Evolutionary conservation across 1,140 invertebrate genomes (phyloP), one percentile per base, ranked within the genome.

Genomic region (Heliconius melpomene): DNA sequence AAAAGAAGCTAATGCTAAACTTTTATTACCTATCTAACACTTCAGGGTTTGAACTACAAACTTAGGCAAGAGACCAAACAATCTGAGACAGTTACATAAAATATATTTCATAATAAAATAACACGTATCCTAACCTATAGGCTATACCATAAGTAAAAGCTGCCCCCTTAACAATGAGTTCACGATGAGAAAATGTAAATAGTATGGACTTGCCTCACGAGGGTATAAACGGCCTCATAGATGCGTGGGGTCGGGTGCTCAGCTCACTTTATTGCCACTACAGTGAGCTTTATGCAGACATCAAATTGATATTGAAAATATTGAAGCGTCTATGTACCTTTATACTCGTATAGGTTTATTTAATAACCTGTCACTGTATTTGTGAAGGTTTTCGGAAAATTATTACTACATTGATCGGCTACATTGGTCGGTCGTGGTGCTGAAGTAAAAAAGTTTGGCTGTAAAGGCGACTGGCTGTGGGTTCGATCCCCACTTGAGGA

Each of bases 111-210:
- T 66, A 32, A 66, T 66, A 66, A 66, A 66, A 66, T 66, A 66
- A 29, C 16, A 20, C 18, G 1, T 52, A 52, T 52, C 16, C 18
- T 7, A 46, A 46, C 40, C 40, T 46, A 46, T 46, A 46, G 8
- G 26, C 26, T 29, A 66, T 57, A 57, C 13, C 54, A 66, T 29
- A 66, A 26, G 60, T 66, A 29, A 66, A 66, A 66, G 23, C 32
- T 66, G 57, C 29, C 57, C 23, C 52, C 74, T 54, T 20, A 54
- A 38, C 38, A 40, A 75, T 38, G 38, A 40, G 3, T 5, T 74
- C 32, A 74, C 52, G 72, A 38, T 2, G 72, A 40, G 77, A 66
- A 74, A 57, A 79, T 79, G 77, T 66, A 74, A 79, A 79, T 79
- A 79, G 66, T 40, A 79, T 79, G 77, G 54, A 7, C n/a, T 29